Evolutionary conservation across 2,113 vertebrate genomes (phyloP), one percentile per base, ranked within the genome.

Genomic region (Passer domesticus): DNA sequence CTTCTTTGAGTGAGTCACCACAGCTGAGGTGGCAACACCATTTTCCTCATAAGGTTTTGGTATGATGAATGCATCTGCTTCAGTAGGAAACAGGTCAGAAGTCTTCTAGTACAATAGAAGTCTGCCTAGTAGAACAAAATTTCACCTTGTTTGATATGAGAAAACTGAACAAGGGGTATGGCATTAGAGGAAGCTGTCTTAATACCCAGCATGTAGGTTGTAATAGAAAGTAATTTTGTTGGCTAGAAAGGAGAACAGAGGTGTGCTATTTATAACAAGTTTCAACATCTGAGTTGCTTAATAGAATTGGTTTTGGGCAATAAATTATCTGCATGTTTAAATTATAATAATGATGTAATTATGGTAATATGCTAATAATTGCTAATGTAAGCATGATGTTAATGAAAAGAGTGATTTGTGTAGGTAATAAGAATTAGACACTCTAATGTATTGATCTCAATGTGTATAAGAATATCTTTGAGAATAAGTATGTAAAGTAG

Each of bases 341-440:
- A 90, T 95, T 90, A 83, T 73, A 86, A 94, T 87, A 90, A 92
- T 89, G 83, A 83, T 72, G 60, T 41, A 77, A 94, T 95, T 93
- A 92, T 93, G 83, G 30, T 92, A 94, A 93, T 96, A 74, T 55
- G 50, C 23, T 94, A 95, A 89, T 95, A 96, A 95, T 77, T 83
- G 89, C 64, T 86, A 97, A 83, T 87, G 68, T 75, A 86, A 92
- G 27, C 30, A 13, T 86, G 83, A 94, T 88, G 83, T 83, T 95
- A 94, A 92, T 90, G 37, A 83, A 94, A 93, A 89, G 76, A 90
- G 60, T 95, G 91, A 96, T 95, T 97, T 94, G 92, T 95, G 89
- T 95, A 92, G 79, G 86, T 90, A 97, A 94, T 95, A 96, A 94
- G 73, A 72, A 77, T 70, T 90, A 93, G 92, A 87, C 91, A 89